Percentiles rank a stretch among this genome's conserved stretches.
Conservation (phyloP, 2,113 vertebrate genomes). For the Callithrix jacchus region DNA sequence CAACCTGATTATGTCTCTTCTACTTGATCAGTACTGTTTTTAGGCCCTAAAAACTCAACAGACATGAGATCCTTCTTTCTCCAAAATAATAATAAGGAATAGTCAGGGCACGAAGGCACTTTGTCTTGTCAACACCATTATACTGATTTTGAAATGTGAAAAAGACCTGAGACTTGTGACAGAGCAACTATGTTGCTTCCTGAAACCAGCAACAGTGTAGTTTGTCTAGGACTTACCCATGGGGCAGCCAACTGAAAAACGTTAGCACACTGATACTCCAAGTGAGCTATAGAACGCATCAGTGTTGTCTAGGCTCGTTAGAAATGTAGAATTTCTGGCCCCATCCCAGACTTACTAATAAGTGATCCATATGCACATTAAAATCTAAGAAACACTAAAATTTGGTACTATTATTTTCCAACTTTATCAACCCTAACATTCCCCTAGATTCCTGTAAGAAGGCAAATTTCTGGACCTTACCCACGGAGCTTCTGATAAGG, state of each 20-base stretch:
- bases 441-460: neutral
- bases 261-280: neutral
- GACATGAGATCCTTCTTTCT: neutral
- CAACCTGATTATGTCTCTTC: neutral
- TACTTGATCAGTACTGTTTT: neutral
- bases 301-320: neutral
- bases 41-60: neutral
- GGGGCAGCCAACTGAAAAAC: neutral
- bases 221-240: neutral
- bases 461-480: neutral
- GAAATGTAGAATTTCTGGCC: neutral
- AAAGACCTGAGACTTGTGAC: too few relatives aligned
- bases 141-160: too few relatives aligned
- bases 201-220: neutral
- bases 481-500: neutral
- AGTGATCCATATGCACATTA: neutral
- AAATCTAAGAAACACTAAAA: neutral
- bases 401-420: neutral
- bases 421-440: neutral
- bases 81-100: neutral
- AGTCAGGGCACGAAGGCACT: neutral
- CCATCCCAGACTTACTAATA: neutral
- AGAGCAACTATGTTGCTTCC: neutral
- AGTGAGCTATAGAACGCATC: neutral
- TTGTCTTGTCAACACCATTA: neutral